Evolutionary conservation across 2,797 vertebrate species (phyloP), one percentile per base, ranked within the genome.

Genomic region (Morus bassanus): DNA sequence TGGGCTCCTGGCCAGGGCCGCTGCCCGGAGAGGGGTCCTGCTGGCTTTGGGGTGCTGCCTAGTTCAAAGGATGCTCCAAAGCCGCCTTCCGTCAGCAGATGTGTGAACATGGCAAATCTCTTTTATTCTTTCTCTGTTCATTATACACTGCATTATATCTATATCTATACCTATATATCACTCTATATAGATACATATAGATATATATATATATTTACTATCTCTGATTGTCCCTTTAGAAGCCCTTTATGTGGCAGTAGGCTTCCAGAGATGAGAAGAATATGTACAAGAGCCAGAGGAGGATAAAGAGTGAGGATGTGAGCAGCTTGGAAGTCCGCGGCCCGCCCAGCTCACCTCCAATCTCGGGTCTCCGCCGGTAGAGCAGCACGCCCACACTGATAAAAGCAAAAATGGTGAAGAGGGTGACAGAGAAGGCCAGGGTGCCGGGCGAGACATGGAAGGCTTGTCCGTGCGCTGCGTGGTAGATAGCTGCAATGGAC

Each of bases 401-500:
- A 95, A 99, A 99, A 98, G 99, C 99, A 92, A 99, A 99, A 97
- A 99, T 99, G 97, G 99, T 99, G 98, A 99, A 99, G 97, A 99
- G 98, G 11, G 99, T 99, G 98, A 99, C 99, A 0, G 99, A 99
- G 98, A 99, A 99, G 90, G 99, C 99, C 94, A 99, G 98, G 0
- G 99, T 99, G 91, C 99, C 99, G 0, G 99, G 99, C 31, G 99
- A 97, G 65, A 99, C 99, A 80, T 56, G 96, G 97, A 99, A 99
- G 74, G 97, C 75, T 77, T 98, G 94, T 70, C 98, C 99, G 0
- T 98, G 96, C 7, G 98, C 98, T 2, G 98, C 97, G 2, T 99
- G 99, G 98, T 99, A 99, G 97, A 99, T 97, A 90, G 99, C 99
- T 1, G 99, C 99, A 0, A 99, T 99, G 93, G 99, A 99, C 99